Percentiles rank a stretch among this genome's conserved stretches.
Evolutionary conservation across 2,888 invertebrate species (phyloP).

Genomic region (Pristionchus mayeri): DNA sequence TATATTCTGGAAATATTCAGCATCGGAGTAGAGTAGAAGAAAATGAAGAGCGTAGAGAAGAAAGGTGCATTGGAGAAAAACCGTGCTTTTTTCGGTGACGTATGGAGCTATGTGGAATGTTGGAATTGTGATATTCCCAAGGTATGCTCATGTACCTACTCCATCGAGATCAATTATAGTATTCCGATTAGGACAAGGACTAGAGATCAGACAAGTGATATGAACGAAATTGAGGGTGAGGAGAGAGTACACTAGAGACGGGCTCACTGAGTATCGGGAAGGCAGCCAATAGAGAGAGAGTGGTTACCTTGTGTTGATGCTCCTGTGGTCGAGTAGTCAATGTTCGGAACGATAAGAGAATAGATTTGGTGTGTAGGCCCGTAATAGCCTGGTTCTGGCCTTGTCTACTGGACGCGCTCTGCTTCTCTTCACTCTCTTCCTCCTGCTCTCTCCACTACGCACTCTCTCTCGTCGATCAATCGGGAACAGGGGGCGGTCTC

Average conservation of each 20-base stretch:
- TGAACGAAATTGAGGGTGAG: constrained; percentile 1
- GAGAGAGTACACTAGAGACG: constrained; percentile 33
- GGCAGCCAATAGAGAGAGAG: not conserved
- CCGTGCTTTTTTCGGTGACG: too few species aligned
- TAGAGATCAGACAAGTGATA: not conserved
- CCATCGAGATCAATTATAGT: not conserved
- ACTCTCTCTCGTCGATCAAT: constrained; percentile 42
- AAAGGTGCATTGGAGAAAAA: not conserved
- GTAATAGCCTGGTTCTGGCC: not conserved
- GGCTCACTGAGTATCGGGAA: constrained; percentile 23
- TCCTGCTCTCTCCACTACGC: constrained; percentile 7
- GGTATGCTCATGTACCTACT: not conserved
- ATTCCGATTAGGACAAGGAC: not conserved
- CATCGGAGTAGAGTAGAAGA: not conserved
- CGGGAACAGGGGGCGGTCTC: constrained; percentile 47
- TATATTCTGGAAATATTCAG: constrained; percentile 1
- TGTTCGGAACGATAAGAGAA: too few species aligned
- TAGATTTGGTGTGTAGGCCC: not conserved
- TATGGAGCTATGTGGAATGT: too few species aligned
- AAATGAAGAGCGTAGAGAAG: not conserved
- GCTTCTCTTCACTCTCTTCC: constrained; percentile 24
- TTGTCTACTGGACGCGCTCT: constrained; percentile 33
- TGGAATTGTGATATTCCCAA: not conserved
- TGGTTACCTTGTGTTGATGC: not conserved
- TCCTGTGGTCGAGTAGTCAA: not conserved